Evolutionary conservation across 2,113 vertebrate genomes (phyloP), one percentile per base, ranked within the genome.

Genomic region (Platysternon megacephalum): DNA sequence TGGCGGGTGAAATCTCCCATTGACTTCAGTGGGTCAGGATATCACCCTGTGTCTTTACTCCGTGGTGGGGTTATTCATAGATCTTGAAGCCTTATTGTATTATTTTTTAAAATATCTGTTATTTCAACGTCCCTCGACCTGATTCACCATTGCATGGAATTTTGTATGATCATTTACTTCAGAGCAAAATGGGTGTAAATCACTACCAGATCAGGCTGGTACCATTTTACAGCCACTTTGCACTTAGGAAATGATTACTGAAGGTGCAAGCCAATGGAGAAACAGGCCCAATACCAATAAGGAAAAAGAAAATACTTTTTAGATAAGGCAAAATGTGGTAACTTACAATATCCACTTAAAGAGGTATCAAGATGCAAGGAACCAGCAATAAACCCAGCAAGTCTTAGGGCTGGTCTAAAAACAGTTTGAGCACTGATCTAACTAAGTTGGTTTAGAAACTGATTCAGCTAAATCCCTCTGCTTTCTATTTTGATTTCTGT

Each of bases 281-380:
- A 84, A n/a, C 35, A 68, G 35, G 35, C 65, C 32, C 65, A 68
- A 9, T n/a, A 68, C 92, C 95, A 92, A 91, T 95, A 97, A 90
- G 0, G n/a, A 94, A 95, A 95, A 89, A 90, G 78, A 94, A 96
- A 96, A 96, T 95, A n/a, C n/a, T n/a, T n/a, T n/a, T n/a, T n/a
- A n/a, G 95, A 94, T 91, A 92, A 87, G 65, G 90, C 26, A 86
- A 94, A 96, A 95, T 92, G 61, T 95, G 90, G 93, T 96, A 61
- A 97, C 95, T 96, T 97, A 95, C 94, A 88, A 91, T 91, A 91
- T 39, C 8, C 53, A 93, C 93, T 94, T 84, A 96, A 96, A 95
- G 91, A 56, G 88, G 87, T 96, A 92, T 55, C 72, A 61, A 94
- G 78, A 89, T 87, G 82, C 19, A 92, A 44, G 87, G 86, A 96